These are phyloP conservation scores for Chironomus striatipennis DNA, from an alignment of 1,140 invertebrate genomes.

Conservation along the genomic window DNA sequence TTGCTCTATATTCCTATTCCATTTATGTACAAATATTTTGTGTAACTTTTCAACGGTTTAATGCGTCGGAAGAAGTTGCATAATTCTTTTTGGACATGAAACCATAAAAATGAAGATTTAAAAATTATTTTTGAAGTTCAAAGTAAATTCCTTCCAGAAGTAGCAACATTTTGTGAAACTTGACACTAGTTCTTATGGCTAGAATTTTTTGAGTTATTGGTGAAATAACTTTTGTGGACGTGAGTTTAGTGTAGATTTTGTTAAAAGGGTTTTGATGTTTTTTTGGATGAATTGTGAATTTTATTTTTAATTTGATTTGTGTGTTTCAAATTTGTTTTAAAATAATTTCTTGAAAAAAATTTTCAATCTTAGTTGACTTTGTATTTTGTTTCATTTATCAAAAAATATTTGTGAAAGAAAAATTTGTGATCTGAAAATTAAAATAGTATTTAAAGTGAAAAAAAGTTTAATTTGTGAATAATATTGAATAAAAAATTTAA, in stretches of 20 bases:
- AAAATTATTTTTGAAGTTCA: background rate
- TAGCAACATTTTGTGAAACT: background rate
- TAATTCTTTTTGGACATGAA: background rate
- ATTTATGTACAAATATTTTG: background rate
- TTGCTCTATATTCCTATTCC: background rate
- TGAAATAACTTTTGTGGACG: background rate
- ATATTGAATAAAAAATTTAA: too few relatives aligned
- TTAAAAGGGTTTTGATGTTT: too few relatives aligned
- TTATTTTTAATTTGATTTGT: too few relatives aligned
- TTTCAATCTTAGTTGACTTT: too few relatives aligned
- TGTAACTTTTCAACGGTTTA: slow-evolving; percentile 2
- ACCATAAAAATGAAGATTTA: background rate
- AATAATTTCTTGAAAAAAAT: too few relatives aligned
- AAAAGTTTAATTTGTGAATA: too few relatives aligned
- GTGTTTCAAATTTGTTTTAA: too few relatives aligned
- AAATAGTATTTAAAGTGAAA: too few relatives aligned
- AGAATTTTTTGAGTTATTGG: background rate
- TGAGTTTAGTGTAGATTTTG: background rate
- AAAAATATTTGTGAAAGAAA: too few relatives aligned
- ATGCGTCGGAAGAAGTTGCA: background rate
- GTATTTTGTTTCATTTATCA: too few relatives aligned
- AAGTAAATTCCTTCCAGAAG: background rate
- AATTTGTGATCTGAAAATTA: too few relatives aligned
- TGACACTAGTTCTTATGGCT: background rate
- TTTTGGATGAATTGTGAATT: too few relatives aligned